These are phyloP conservation scores for Sanderia malayensis DNA, from an alignment of 30 jellyfish, hydroid and myxozoan species.

Conservation along the genomic window DNA sequence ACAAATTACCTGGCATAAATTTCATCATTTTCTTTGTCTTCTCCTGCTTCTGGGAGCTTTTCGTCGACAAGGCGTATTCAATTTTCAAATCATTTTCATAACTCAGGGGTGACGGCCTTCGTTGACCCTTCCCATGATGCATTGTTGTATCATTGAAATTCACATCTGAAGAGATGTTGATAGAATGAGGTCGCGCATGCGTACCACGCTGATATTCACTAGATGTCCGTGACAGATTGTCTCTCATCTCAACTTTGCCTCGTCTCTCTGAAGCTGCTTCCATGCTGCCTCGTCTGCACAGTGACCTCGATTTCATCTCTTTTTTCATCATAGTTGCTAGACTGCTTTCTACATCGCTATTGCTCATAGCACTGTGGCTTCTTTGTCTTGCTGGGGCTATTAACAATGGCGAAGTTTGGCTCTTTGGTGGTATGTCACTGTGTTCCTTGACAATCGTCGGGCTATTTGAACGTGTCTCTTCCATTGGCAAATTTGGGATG, in stretches of 20 bases:
- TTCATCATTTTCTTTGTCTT: background rate
- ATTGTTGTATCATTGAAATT: background rate
- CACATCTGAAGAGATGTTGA: constrained; percentile 12
- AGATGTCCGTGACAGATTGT: constrained; percentile 22
- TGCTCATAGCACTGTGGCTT: constrained; percentile 54
- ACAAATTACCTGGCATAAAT: too few species aligned
- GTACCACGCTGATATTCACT: constrained; percentile 36
- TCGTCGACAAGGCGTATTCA: background rate
- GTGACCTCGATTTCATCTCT: constrained; percentile 32
- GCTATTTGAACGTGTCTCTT: constrained; percentile 1
- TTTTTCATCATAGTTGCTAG: constrained; percentile 6
- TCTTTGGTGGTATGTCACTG: background rate
- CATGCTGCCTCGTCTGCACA: constrained; percentile 42
- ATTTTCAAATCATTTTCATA: background rate
- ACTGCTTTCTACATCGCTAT: constrained; percentile 22
- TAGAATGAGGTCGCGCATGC: constrained; percentile 43
- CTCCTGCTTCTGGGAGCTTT: background rate
- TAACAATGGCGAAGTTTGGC: background rate
- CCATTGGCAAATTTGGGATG: constrained; percentile 29
- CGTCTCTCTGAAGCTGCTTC: constrained; percentile 28
- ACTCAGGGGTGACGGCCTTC: background rate
- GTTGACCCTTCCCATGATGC: background rate
- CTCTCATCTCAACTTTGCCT: constrained; percentile 17
- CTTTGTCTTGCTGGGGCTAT: constrained; percentile 28
- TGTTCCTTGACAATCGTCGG: constrained; percentile 23